Evolutionary conservation across 2,113 vertebrate genomes (phyloP).

Genomic region (Irena cyanogastra): DNA sequence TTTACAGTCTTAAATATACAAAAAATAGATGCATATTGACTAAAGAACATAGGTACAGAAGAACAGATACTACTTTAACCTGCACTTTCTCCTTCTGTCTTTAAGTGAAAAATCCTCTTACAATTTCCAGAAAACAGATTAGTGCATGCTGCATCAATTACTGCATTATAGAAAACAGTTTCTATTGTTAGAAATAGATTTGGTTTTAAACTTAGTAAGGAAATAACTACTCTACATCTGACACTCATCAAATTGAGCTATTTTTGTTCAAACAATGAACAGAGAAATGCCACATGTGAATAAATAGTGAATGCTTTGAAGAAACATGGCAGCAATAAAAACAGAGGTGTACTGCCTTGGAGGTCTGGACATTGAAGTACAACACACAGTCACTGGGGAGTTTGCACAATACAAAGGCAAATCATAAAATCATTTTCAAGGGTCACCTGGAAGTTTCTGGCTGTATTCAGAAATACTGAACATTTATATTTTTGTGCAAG

Average conservation of each 20-base stretch:
- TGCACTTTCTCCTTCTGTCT: not conserved
- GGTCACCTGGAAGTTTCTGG: not conserved
- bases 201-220: conserved; percentile 8
- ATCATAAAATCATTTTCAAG: not conserved
- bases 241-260: conserved; percentile 32
- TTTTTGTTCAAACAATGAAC: conserved; percentile 36
- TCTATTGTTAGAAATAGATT: conserved; percentile 41
- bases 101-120: not conserved
- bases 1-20: not conserved
- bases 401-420: not conserved
- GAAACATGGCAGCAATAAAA: conserved; percentile 26
- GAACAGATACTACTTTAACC: not conserved
- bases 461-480: not conserved
- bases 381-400: not conserved
- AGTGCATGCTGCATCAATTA: not conserved
- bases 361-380: not conserved
- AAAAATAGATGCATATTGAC: not conserved
- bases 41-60: not conserved
- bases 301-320: conserved; percentile 32
- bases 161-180: not conserved
- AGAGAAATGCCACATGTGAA: conserved; percentile 36
- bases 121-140: not conserved
- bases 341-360: not conserved
- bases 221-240: conserved; percentile 43
- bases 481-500: not conserved